These are phyloP conservation scores for Rapana venosa DNA, from an alignment of 2,888 invertebrate genomes.

Conservation along the genomic window DNA sequence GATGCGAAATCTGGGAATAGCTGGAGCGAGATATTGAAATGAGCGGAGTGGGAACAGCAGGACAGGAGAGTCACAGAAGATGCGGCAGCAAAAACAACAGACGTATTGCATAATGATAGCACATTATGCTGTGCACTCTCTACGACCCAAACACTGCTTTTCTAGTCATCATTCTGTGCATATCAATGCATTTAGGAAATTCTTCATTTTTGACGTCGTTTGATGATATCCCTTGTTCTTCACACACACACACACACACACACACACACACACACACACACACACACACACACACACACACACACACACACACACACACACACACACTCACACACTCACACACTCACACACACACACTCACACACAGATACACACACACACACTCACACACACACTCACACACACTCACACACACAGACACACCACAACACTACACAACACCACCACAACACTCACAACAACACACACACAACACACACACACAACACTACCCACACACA, in stretches of 20 bases:
- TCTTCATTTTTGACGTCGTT: not conserved
- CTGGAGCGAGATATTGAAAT: too few relatives aligned
- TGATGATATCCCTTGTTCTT: not conserved
- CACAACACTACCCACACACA: not conserved
- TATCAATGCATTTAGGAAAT: not conserved
- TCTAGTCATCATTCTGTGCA: too few relatives aligned
- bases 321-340: not conserved
- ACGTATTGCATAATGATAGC: too few relatives aligned
- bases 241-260: too few relatives aligned
- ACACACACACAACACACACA: slow-evolving; percentile 11
- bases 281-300: not conserved
- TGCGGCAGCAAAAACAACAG: too few relatives aligned
- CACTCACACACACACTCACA: not conserved
- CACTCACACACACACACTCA: not conserved
- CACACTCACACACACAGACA: not conserved
- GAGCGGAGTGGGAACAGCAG: too few relatives aligned
- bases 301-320: not conserved
- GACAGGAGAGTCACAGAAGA: too few relatives aligned
- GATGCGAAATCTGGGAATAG: too few relatives aligned
- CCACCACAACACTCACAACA: too few relatives aligned
- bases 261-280: not conserved
- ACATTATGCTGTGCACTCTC: too few relatives aligned
- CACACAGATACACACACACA: not conserved
- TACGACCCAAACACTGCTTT: too few relatives aligned
- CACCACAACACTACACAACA: too few relatives aligned